These are phyloP conservation scores for Mus minutoides DNA, from an alignment of 2,797 vertebrate genomes.

Conservation along the genomic window DNA sequence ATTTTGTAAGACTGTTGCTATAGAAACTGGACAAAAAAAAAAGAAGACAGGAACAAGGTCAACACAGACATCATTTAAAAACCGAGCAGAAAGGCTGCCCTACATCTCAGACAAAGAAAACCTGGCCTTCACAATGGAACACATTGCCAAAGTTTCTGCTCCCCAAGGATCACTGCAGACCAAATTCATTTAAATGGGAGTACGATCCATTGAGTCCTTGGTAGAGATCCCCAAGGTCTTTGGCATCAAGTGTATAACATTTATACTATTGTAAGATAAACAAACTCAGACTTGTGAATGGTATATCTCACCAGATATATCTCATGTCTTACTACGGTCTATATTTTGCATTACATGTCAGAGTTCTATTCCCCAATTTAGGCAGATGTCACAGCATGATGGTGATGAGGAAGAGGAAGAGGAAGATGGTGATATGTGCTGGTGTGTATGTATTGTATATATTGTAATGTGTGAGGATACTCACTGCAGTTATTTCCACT, in stretches of 20 bases:
- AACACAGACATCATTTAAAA: not conserved
- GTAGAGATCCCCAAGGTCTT: not conserved
- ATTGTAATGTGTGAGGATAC: not conserved
- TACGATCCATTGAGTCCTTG: not conserved
- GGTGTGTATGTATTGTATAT: not conserved
- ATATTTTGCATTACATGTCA: not conserved
- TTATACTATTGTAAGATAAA: not conserved
- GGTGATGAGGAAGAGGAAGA: not conserved
- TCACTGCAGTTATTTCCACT: not conserved
- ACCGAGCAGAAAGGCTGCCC: not conserved
- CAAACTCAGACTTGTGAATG: not conserved
- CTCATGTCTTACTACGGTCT: not conserved
- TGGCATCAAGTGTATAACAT: not conserved
- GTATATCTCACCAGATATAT: not conserved
- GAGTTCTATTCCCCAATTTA: not conserved
- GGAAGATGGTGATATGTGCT: not conserved
- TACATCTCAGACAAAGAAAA: not conserved
- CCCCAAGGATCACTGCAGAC: not conserved
- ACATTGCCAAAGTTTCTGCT: not conserved
- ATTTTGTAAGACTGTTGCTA: not conserved
- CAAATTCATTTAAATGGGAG: not conserved
- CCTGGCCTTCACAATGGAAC: not conserved
- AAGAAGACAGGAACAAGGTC: not conserved
- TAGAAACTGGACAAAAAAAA: constrained; percentile 19
- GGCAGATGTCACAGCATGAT: not conserved